phyloP scores from a whole-genome alignment of 2,113 vertebrate species.

The Mesoclemmys tuberculata region DNA sequence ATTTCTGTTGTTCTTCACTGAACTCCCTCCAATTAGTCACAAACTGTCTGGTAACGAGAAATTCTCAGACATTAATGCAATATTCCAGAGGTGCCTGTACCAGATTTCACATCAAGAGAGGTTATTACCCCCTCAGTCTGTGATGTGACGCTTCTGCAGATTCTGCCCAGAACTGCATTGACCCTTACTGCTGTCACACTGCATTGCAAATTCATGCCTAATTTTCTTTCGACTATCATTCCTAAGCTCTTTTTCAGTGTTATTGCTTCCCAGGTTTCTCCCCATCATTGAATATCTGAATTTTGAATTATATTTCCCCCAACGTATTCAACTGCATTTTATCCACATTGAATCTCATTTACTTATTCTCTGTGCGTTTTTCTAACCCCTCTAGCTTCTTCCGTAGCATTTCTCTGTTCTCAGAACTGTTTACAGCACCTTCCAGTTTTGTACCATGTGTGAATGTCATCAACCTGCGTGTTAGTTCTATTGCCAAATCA shows the following conservation, averaged over 20 bases:
- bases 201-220: not conserved
- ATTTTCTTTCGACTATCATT: not conserved
- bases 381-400: not conserved
- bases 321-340: not conserved
- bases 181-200: not conserved
- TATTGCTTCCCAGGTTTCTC: not conserved
- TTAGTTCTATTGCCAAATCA: not conserved
- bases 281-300: not conserved
- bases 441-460: not conserved
- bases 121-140: not conserved
- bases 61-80: not conserved
- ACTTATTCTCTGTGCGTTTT: not conserved
- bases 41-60: not conserved
- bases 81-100: not conserved
- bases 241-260: not conserved
- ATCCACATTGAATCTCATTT: not conserved
- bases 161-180: not conserved
- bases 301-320: not conserved
- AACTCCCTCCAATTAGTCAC: not conserved
- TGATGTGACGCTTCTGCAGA: not conserved
- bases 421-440: not conserved
- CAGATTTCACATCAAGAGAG: not conserved
- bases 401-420: not conserved
- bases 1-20: not conserved
- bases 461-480: not conserved